Base-by-base conservation (phyloP, 2,888 invertebrate genomes). In the Papilio elwesi region DNA sequence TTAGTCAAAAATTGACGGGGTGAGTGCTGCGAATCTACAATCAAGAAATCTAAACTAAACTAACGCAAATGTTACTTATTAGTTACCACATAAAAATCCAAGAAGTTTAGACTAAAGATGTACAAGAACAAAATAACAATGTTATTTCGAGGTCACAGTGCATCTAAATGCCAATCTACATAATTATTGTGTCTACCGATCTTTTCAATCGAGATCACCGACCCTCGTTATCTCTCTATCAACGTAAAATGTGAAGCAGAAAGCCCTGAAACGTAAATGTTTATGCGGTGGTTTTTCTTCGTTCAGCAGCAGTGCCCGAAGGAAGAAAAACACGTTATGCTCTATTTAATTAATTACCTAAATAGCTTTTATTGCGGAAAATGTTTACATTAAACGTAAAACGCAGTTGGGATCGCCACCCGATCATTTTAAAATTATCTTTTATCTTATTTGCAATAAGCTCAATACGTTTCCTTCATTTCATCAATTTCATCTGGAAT, bases 321-420 rank as follows among this genome's bases (percentile, higher is more conserved):
- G 78, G 79, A 80, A 79, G 77, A 81, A 84, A 57, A 84, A 84
- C 84, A 85, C 84, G 82, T 83, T 85, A 83, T 83, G 80, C 79
- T 83, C 82, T 80, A 85, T 86, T 86, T 85, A 88, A 88, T 87
- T 89, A 90, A 88, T 88, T 83, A 86, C 87, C 83, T 82, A 87
- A 90, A 90, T 87, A 90, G 87, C 88, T 89, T 90, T 90, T 89
- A 90, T 88, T 87, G 83, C 87, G 80, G 83, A 84, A 89, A 90
- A 90, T 89, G 89, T 90, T 90, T 89, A 88, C 85, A 85, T 87
- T 85, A 83, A 78, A 81, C 80, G 83, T 78, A 84, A 85, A 87
- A 83, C 85, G 82, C 83, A 82, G 83, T 83, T 80, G 78, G 80
- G 80, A 78, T 77, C 69, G 75, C 74, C 64, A 78, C 80, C 77